Evolutionary conservation across 2,113 vertebrate species (phyloP).

Genomic region (Gymnogyps californianus): DNA sequence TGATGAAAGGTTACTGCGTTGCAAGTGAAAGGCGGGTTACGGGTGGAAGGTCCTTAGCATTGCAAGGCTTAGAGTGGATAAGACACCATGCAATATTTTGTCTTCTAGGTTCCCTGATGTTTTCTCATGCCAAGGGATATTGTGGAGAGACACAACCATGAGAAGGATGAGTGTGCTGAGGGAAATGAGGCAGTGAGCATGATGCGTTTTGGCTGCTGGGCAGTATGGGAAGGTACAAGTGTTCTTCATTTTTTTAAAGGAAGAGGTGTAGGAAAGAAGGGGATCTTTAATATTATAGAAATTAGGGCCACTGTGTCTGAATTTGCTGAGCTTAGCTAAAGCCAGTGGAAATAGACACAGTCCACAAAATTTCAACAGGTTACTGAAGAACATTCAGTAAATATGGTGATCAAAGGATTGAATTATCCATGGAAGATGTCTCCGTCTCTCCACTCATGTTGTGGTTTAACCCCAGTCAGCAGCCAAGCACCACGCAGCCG

Average conservation of each 20-base stretch:
- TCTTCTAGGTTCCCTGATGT: not conserved
- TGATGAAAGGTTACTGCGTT: not conserved
- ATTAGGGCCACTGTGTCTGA: not conserved
- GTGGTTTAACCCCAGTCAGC: too few relatives aligned
- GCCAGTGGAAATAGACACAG: not conserved
- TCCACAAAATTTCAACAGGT: not conserved
- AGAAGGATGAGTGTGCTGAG: not conserved
- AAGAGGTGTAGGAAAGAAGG: not conserved
- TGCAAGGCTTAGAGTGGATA: not conserved
- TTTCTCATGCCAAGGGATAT: not conserved
- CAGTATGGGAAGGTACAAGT: accelerated
- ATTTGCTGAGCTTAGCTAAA: not conserved
- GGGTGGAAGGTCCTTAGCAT: not conserved
- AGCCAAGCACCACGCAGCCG: too few relatives aligned
- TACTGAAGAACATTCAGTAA: not conserved
- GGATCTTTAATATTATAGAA: not conserved
- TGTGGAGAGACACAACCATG: not conserved
- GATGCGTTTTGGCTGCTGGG: accelerated
- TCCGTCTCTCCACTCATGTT: not conserved
- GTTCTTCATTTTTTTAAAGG: not conserved
- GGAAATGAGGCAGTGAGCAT: not conserved
- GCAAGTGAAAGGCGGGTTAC: not conserved
- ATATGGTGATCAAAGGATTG: not conserved
- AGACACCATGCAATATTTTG: not conserved
- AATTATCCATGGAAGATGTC: not conserved